Evolutionary conservation across 2,113 vertebrate genomes (phyloP).

Genomic region (Laticauda colubrina): DNA sequence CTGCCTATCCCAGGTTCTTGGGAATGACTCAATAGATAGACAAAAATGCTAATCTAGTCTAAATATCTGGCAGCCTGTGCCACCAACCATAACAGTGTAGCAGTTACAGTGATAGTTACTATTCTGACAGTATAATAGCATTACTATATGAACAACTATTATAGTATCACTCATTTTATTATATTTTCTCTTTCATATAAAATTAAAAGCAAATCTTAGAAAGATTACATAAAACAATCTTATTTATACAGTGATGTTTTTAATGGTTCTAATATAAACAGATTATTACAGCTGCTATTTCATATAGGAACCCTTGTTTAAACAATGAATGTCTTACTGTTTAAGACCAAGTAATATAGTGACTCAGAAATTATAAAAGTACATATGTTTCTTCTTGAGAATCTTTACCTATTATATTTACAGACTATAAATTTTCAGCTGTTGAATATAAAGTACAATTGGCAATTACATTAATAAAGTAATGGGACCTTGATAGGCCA

Average conservation of each 20-base stretch:
- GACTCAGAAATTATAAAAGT: neutral
- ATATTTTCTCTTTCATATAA: neutral
- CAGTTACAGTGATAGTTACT: neutral
- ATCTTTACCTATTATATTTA: neutral
- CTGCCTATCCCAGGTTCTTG: neutral
- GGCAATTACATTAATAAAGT: conserved; percentile 8
- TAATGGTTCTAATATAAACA: neutral
- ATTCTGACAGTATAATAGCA: neutral
- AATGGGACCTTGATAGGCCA: neutral
- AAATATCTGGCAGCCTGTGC: neutral
- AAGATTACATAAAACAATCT: neutral
- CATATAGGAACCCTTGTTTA: neutral
- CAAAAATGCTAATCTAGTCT: neutral
- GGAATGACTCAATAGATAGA: neutral
- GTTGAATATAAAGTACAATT: neutral
- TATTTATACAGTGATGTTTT: neutral
- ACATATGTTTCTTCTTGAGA: neutral
- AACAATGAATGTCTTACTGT: neutral
- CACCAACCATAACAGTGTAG: neutral
- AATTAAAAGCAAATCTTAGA: neutral
- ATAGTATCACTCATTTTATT: neutral
- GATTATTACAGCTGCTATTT: neutral
- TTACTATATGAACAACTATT: neutral
- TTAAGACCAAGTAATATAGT: conserved; percentile 12
- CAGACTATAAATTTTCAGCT: neutral